phyloP scores from a whole-genome alignment of 1,140 invertebrate genomes.

The Pemphigus obesinymphae region DNA sequence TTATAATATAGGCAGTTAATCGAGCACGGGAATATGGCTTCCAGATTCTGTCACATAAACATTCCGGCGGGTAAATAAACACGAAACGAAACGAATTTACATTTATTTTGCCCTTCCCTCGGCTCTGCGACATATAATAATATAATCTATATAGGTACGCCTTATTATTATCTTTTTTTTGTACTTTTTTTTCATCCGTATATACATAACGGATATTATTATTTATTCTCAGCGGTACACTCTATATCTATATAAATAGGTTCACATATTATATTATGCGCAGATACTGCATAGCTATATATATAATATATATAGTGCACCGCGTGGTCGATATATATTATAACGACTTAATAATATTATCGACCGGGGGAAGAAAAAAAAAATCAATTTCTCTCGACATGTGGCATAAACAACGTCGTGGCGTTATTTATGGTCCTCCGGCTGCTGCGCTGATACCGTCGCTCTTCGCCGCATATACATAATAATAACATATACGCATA shows the following conservation, averaged over 20 bases:
- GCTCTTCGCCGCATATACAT: too few relatives aligned
- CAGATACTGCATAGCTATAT: not conserved
- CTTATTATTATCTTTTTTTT: too few relatives aligned
- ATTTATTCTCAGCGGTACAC: not conserved
- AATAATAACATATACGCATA: too few relatives aligned
- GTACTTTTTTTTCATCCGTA: not conserved
- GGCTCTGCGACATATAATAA: too few relatives aligned
- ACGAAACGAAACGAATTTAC: not conserved
- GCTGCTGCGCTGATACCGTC: too few relatives aligned
- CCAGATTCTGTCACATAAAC: constrained; percentile 7
- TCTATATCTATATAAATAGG: too few relatives aligned
- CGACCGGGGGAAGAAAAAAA: not conserved
- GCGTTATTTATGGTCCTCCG: not conserved
- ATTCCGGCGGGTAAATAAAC: not conserved
- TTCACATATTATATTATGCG: not conserved
- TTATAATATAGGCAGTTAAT: too few relatives aligned
- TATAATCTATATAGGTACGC: not conserved
- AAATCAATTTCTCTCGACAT: not conserved
- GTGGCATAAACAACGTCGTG: not conserved
- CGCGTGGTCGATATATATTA: too few relatives aligned
- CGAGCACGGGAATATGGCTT: not conserved
- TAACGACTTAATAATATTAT: not conserved
- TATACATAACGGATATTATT: not conserved
- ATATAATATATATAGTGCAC: too few relatives aligned
- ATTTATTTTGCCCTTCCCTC: not conserved